These are phyloP conservation scores for Entomobrya proxima DNA, from an alignment of 2,888 invertebrate genomes.

Conservation along the genomic window DNA sequence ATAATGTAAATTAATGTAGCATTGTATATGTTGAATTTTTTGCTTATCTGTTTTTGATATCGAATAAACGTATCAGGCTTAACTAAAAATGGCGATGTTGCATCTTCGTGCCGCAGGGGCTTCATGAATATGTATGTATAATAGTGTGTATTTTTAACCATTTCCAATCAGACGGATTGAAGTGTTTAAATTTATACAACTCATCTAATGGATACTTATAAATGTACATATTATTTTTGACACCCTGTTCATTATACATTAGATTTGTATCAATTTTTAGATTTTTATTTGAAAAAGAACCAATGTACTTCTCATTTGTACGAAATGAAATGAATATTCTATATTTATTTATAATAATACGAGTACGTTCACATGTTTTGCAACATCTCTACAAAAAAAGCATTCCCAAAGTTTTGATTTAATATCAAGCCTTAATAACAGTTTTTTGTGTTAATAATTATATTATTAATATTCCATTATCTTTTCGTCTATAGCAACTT, in stretches of 20 bases:
- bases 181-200: not conserved
- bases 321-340: not conserved
- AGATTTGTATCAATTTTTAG: not conserved
- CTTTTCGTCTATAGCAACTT: not conserved
- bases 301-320: not conserved
- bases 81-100: slow-evolving; percentile 20
- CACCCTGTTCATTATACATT: too few relatives aligned
- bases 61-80: not conserved
- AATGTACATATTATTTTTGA: too few relatives aligned
- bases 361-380: not conserved
- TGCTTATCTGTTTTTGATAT: slow-evolving; percentile 15
- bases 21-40: slow-evolving; percentile 12
- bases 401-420: not conserved
- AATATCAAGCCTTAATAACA: not conserved
- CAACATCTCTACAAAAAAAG: not conserved
- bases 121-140: slow-evolving; percentile 42
- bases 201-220: not conserved
- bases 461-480: slow-evolving; percentile 29
- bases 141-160: not conserved
- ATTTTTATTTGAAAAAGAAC: not conserved
- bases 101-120: slow-evolving; percentile 29
- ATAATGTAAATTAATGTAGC: slow-evolving; percentile 23
- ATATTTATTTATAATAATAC: slow-evolving; percentile 35
- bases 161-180: not conserved
- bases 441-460: not conserved